A percentile compares a stretch with the other conserved stretches of the same genome.
These are phyloP conservation scores for Philereme vetulata DNA, from an alignment of 2,888 invertebrate species.

Conservation along the genomic window DNA sequence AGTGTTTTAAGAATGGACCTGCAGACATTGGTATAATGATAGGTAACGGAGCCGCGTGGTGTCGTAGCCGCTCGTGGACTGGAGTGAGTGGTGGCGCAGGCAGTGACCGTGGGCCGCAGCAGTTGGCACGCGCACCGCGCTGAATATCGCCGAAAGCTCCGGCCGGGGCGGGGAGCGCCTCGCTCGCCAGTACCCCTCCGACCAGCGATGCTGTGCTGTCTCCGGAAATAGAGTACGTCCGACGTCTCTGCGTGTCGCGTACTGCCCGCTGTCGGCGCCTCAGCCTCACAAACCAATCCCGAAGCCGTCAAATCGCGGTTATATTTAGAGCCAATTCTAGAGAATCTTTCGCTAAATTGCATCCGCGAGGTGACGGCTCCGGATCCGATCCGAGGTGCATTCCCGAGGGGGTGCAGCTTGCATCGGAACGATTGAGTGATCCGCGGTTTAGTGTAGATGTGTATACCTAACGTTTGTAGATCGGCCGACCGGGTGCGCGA, in stretches of 20 bases:
- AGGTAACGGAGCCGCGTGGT: not conserved
- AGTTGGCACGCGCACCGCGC: conserved; percentile 68
- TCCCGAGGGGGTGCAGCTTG: conserved; percentile 63
- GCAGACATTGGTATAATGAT: not conserved
- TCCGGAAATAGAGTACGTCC: conserved; percentile 83
- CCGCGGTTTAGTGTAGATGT: conserved; percentile 70
- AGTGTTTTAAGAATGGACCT: not conserved
- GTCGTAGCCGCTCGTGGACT: conserved; percentile 1
- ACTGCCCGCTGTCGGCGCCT: conserved; percentile 46
- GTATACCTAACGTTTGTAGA: conserved; percentile 69
- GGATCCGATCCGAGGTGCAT: conserved; percentile 65
- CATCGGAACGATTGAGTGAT: conserved; percentile 48
- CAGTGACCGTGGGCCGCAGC: conserved; percentile 45
- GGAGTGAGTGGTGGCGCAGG: conserved; percentile 29
- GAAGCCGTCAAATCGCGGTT: conserved; percentile 72
- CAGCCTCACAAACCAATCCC: conserved; percentile 53
- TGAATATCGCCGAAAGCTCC: conserved; percentile 69
- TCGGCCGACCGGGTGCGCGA: conserved; percentile 79
- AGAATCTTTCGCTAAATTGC: conserved; percentile 41
- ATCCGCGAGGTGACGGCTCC: conserved; percentile 62
- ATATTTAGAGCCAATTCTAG: conserved; percentile 56
- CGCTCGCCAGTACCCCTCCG: conserved; percentile 81
- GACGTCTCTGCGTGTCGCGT: conserved; percentile 62
- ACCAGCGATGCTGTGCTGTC: conserved; percentile 85
- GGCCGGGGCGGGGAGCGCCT: conserved; percentile 58